These are phyloP conservation scores for Mesocentrotus franciscanus DNA, from an alignment of 53 echinoderm and acorn worm genomes.

Conservation along the genomic window DNA sequence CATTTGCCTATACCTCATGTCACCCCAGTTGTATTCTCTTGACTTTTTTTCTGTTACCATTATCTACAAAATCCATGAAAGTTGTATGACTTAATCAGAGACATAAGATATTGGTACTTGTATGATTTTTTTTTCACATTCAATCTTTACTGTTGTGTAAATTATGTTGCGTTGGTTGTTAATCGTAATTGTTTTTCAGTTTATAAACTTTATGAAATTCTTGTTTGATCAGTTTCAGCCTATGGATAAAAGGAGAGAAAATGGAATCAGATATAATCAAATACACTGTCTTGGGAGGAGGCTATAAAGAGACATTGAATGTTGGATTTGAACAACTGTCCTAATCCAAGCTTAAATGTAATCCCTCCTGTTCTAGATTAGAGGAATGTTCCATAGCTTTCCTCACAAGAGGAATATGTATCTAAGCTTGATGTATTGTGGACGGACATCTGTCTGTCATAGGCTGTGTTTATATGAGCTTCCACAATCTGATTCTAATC, in stretches of 20 bases:
- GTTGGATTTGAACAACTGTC: slow-evolving; percentile 35
- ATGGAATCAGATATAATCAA: neutral
- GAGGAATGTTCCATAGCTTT: slow-evolving; percentile 12
- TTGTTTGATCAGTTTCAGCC: neutral
- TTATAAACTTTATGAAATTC: neutral
- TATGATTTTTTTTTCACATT: neutral
- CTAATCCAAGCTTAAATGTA: neutral
- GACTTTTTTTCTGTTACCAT: no score
- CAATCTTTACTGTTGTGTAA: neutral
- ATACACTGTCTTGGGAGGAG: neutral
- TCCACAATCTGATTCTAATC: neutral
- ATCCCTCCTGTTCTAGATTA: slow-evolving; percentile 15
- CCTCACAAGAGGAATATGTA: neutral
- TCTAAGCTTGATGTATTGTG: neutral
- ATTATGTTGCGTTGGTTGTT: neutral
- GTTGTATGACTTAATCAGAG: neutral
- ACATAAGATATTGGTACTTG: neutral
- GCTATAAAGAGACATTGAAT: neutral
- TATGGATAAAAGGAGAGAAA: neutral
- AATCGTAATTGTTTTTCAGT: neutral
- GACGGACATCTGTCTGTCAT: neutral
- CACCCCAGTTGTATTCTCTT: no score
- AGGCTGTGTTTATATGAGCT: neutral
- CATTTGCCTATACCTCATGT: no score
- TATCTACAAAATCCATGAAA: neutral